phyloP scores from a whole-genome alignment of 2,113 vertebrate genomes.

The Sturnus vulgaris region DNA sequence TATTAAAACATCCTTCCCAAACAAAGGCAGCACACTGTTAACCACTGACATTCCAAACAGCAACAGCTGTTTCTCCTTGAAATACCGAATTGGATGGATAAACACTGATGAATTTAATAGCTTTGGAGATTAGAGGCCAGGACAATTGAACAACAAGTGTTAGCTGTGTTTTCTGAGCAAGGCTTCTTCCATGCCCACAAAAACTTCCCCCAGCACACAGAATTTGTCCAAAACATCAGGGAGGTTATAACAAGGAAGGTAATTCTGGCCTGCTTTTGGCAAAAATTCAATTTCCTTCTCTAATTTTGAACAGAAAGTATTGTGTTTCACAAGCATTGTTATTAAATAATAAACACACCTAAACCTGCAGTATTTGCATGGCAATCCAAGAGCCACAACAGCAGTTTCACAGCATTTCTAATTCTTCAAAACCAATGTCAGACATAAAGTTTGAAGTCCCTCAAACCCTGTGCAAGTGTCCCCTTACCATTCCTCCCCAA shows the following conservation, averaged over 20 bases:
- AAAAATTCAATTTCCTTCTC: not conserved
- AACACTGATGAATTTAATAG: not conserved
- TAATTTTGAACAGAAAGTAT: not conserved
- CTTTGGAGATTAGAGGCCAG: not conserved
- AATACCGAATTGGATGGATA: not conserved
- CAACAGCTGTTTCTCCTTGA: not conserved
- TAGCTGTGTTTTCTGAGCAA: not conserved
- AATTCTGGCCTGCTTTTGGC: not conserved
- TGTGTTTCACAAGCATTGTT: rapidly evolving
- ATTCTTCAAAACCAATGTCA: not conserved
- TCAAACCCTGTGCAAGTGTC: rapidly evolving
- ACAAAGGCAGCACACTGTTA: not conserved
- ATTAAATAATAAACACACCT: not conserved
- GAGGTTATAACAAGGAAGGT: not conserved
- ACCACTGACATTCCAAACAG: not conserved
- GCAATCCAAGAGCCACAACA: not conserved
- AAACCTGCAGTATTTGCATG: not conserved
- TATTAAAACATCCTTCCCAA: not conserved
- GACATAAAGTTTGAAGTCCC: not conserved
- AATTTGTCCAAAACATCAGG: not conserved
- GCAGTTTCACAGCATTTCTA: not conserved
- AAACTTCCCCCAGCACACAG: not conserved
- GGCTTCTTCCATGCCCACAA: not conserved
- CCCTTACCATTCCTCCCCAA: slow-evolving; percentile 95
- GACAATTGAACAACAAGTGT: not conserved